Base-by-base conservation (phyloP, 2,888 invertebrate species). In the Andrena bucephala region DNA sequence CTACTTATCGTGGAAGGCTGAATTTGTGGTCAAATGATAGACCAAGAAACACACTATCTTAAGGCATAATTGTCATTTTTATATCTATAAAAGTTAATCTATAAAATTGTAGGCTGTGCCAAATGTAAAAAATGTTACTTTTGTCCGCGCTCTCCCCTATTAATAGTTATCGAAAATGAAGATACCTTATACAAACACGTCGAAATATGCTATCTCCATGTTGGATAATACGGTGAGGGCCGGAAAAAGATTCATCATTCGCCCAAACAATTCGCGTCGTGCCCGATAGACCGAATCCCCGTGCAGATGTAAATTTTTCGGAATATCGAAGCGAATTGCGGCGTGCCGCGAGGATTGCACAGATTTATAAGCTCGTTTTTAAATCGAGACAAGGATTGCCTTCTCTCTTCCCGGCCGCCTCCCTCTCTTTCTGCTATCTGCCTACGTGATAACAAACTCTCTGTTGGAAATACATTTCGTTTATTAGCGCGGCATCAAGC, bases 281-380 rank as follows among this genome's bases (percentile, higher is more conserved):
- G 0, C 36, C 4, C 36, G 33, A 57, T 60, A 24, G 50, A 36
- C 5, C 60, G 50, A 71, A 60, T 71, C 59, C 60, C 77, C 29
- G 13, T 70, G 60, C 57, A 54, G 69, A 81, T 81, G 81, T 69
- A 80, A 81, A 81, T 81, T 81, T 81, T 68, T 71, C 57, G n/a
- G 36, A 10, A n/a, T 79, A 70, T 70, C 69, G 59, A 20, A 8
- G 79, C 69, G 70, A 79, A 77, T 79, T 79, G 77, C 65, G 65
- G 77, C 65, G 36, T 33, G 36, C 65, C 73, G 36, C 79, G 69
- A 36, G 65, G 57, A 69, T 77, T 52, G 65, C 79, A 31, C 69
- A 50, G 73, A 81, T 81, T 77, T 80, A 70, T 81, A 81, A 75
- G 57, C 74, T 24, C 74, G 66, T 75, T 67, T 82, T 81, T 74